phyloP scores from a whole-genome alignment of 1,140 invertebrate genomes.

The Hypsibius dujardini region DNA sequence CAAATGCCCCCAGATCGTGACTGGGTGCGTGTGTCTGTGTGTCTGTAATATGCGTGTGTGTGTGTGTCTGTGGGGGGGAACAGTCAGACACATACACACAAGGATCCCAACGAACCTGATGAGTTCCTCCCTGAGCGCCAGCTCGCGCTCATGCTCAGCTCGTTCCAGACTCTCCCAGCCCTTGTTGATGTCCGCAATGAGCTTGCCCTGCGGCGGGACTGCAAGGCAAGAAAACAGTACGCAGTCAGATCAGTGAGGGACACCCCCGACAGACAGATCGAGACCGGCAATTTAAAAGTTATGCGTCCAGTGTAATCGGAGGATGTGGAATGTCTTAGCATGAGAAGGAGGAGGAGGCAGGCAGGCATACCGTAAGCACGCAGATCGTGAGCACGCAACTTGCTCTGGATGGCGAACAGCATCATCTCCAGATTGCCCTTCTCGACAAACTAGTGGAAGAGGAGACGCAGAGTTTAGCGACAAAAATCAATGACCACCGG shows the following conservation, averaged over 20 bases:
- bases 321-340: too few species aligned
- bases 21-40: too few species aligned
- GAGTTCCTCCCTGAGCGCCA: constrained; percentile 83
- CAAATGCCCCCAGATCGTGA: too few species aligned
- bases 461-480: constrained; percentile 26
- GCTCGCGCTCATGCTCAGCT: constrained; percentile 89
- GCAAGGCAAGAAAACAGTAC: too few species aligned
- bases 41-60: too few species aligned
- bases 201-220: constrained; percentile 79
- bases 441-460: constrained; percentile 54
- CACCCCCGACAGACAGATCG: too few species aligned
- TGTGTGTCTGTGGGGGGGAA: too few species aligned
- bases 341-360: too few species aligned
- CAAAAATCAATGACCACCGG: constrained; percentile 4
- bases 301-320: too few species aligned
- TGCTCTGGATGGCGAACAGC: constrained; percentile 88
- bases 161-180: constrained; percentile 96
- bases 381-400: constrained; percentile 97
- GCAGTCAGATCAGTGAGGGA: too few species aligned
- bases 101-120: constrained; percentile 40
- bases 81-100: too few species aligned
- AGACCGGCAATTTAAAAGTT: too few species aligned
- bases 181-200: constrained; percentile 98
- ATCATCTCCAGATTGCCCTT: constrained; percentile 95
- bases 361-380: constrained; percentile 52